Conservation (phyloP, 2,113 vertebrate species). For the Fulica atra region DNA sequence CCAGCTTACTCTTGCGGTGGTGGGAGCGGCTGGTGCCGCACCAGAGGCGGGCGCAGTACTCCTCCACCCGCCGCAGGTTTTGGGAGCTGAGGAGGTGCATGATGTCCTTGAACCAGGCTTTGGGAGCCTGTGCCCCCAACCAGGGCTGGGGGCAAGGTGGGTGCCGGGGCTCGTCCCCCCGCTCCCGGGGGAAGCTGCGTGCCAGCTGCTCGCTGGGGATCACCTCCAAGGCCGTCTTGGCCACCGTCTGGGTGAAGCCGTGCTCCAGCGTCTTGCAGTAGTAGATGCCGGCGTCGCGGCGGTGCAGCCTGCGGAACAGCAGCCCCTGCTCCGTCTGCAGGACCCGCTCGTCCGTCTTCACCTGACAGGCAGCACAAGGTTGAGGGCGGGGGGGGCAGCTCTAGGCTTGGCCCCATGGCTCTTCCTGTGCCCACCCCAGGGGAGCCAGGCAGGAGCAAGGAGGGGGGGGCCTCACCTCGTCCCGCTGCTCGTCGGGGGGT, state of each 20-base stretch:
- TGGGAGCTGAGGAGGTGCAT: constrained; percentile 89
- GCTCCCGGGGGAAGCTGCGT: constrained; percentile 70
- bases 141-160: constrained; percentile 24
- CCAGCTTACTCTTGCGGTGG: constrained; percentile 83
- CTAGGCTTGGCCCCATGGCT: not conserved
- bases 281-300: constrained; percentile 82
- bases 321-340: constrained; percentile 86
- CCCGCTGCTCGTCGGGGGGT: constrained; percentile 71
- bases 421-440: accelerated
- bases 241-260: constrained; percentile 85
- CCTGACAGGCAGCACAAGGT: constrained; percentile 46
- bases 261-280: constrained; percentile 88
- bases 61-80: constrained; percentile 83
- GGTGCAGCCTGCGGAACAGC: constrained; percentile 86
- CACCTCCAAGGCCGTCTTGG: constrained; percentile 82
- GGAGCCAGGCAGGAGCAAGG: not conserved
- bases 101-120: constrained; percentile 92
- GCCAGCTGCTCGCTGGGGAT: constrained; percentile 81
- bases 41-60: constrained; percentile 92
- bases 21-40: constrained; percentile 76
- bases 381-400: too few species aligned
- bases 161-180: not conserved
- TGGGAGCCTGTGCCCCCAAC: constrained; percentile 59
- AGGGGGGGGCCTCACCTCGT: constrained; percentile 78
- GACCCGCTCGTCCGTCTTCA: constrained; percentile 89